Base-by-base conservation (phyloP, 2,797 vertebrate species). In the Neostethus bicornis region DNA sequence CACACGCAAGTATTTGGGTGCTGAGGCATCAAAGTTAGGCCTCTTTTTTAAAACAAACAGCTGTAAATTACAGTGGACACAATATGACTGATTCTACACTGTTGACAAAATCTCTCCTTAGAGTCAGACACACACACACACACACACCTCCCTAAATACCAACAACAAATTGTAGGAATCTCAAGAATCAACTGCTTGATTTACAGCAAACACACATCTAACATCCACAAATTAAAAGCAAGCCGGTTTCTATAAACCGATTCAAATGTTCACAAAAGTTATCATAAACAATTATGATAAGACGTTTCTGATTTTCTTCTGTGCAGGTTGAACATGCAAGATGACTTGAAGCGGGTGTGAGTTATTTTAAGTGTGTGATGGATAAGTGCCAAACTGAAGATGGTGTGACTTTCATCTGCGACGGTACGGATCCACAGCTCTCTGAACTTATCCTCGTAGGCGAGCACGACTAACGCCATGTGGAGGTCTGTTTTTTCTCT, bases 351-450 rank as follows among this genome's bases (percentile, higher is more conserved):
- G 50, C 54, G 34, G 12, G 44, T 6, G 24, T 0, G 7, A 81
- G 83, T 66, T 86, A 89, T 88, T 85, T 89, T 77, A 87, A 85
- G 86, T 73, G 76, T 2, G 13, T 62, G 80, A 68, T 76, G 73
- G 83, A 78, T 81, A 75, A 75, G 65, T 44, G 52, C 53, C 19
- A 17, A 52, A 32, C 44, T 45, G 68, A 70, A 56, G 64, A 67
- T 28, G 2, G 76, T 1, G 43, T 47, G 14, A 52, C 81, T 81
- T 87, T 87, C 72, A 85, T 80, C 73, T 54, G 4, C n/a, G 7
- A 24, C 62, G 35, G 39, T 64, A n/a, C 44, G 47, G 28, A 10
- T 29, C 16, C 41, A 48, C 17, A 48, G 47, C 43, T 24, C 62
- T 69, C 44, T 66, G 73, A 67, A 60, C 41, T 0, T 1, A 12